Conservation (phyloP, 2,113 vertebrate genomes). For the Hippolais icterina region DNA sequence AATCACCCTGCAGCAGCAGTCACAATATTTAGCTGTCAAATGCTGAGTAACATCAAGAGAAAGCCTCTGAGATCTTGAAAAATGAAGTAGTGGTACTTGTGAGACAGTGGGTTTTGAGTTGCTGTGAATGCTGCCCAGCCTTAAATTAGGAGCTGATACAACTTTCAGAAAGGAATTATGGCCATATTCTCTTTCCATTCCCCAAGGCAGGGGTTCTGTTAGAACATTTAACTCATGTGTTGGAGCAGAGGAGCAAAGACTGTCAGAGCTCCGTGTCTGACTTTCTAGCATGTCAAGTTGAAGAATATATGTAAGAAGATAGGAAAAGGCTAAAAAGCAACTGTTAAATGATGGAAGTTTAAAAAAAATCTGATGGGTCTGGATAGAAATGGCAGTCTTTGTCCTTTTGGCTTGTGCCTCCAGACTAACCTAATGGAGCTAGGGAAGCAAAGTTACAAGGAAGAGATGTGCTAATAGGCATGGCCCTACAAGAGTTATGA, state of each 20-base stretch:
- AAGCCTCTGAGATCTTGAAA: neutral
- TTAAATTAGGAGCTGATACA: neutral
- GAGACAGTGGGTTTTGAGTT: neutral
- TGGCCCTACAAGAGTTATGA: neutral
- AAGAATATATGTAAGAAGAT: neutral
- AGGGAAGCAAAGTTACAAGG: neutral
- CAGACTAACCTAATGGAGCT: neutral
- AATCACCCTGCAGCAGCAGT: neutral
- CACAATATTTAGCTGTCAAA: neutral
- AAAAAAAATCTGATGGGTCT: neutral
- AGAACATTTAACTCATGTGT: neutral
- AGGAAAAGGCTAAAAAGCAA: neutral
- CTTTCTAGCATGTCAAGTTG: neutral
- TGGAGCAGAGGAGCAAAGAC: neutral
- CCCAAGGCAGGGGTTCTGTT: neutral
- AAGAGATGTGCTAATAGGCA: neutral
- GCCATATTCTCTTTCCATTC: neutral
- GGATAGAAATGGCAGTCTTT: neutral
- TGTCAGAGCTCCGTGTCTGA: neutral
- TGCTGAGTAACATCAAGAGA: neutral
- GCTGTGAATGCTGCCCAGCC: neutral
- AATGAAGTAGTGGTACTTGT: neutral
- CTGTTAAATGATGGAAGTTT: neutral
- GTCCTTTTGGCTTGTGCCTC: neutral
- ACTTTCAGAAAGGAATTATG: neutral